Base-by-base conservation (phyloP, 2,888 invertebrate genomes). In the Meta bourneti region DNA sequence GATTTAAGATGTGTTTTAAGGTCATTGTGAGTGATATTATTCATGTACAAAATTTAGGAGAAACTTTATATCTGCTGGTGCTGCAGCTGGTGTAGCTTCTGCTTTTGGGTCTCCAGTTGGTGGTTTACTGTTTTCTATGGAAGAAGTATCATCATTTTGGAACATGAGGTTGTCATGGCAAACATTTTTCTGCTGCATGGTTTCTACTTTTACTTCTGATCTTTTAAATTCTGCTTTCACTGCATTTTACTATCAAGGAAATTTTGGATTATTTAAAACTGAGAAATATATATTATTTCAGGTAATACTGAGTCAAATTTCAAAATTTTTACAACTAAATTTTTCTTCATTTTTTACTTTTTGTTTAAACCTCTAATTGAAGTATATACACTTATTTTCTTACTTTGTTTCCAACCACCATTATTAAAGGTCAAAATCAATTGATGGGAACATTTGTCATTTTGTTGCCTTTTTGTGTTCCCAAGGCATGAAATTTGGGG, bases 111-210 rank as follows among this genome's bases (percentile, higher is more conserved):
- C 95, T 7, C 95, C 95, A 0, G 95, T 95, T 1, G 95, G 95
- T 9, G 95, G 95, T 6, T 94, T 95, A 72, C 94, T 95, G 70
- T 95, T 95, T 93, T 95, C 95, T 78, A 95, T 95, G 95, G 95
- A 95, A 93, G 95, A 95, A 93, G 95, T 95, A 69, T 95, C 95
- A 0, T 95, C 95, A 7, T 95, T 95, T 93, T 95, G 95, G 95
- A 94, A 95, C 13, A 94, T 94, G 86, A 94, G 94, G 52, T 93
- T 95, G 78, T 94, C 95, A 8, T 95, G 95, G 95, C 95, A 95
- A 94, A 95, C 95, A 20, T 95, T 95, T 93, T 95, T 95, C 93
- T 95, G 95, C 90, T 95, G 95, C 93, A 95, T 95, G 94, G 93
- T 95, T 61, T 86, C 91, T 20, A 86, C 91, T 48, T 91, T 91